Percentiles rank a stretch among this genome's conserved stretches.
Conservation (phyloP, 2,113 vertebrate genomes). For the Tursiops truncatus region DNA sequence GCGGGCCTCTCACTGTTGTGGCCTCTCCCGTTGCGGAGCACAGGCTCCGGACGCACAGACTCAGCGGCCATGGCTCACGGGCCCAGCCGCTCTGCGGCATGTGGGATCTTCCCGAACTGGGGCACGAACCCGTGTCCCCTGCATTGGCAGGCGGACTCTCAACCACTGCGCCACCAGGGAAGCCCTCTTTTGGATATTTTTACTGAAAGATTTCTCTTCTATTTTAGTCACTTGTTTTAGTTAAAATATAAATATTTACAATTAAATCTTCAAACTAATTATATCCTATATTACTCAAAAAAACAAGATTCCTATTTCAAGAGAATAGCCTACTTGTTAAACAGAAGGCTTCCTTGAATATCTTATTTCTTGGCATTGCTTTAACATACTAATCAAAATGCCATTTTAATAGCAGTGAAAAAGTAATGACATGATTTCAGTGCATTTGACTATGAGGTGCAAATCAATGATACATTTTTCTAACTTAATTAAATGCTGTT, state of each 20-base stretch:
- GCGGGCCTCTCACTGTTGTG: no score
- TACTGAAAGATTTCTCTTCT: neutral
- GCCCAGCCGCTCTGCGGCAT: no score
- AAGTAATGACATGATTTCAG: neutral
- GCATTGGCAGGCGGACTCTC: no score
- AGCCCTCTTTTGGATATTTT: neutral
- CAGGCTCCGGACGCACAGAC: no score
- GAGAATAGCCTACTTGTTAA: neutral
- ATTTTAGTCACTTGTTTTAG: neutral
- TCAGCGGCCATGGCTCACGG: no score
- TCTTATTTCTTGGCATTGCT: neutral
- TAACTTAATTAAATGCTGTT: slow-evolving; percentile 6
- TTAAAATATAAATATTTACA: slow-evolving; percentile 26
- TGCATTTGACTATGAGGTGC: neutral
- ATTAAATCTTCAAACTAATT: neutral
- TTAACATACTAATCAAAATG: slow-evolving; percentile 3
- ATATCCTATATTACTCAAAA: neutral
- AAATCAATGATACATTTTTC: neutral
- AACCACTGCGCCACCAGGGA: no score
- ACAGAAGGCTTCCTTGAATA: neutral
- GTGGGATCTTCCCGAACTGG: no score
- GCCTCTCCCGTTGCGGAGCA: no score
- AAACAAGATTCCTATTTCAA: neutral
- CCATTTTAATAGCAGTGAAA: neutral
- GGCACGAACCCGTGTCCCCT: no score